Base-by-base conservation (phyloP, 2,113 vertebrate species). In the Pseudorhombus dupliciocellatus region DNA sequence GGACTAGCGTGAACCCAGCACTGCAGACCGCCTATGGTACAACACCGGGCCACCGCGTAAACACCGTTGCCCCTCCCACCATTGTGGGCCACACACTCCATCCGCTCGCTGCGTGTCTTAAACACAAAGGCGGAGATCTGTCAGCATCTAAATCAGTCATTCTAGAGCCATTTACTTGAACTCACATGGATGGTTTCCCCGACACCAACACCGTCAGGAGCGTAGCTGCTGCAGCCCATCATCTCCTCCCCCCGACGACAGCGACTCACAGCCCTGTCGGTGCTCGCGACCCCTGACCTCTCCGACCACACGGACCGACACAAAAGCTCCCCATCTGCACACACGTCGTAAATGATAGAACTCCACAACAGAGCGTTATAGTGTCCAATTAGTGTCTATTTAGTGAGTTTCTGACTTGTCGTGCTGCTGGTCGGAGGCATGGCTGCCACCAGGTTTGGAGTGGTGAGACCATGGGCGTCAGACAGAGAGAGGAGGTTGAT, bases 241-340 rank as follows among this genome's bases (percentile, higher is more conserved):
- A 94, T 93, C 86, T 94, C 93, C 88, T 98, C 96, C 0, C 85
- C 66, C 0, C 14, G 1, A 2, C 90, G 84, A 1, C 96, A 97
- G 75, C 7, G 90, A 48, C 87, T 93, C 48, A 72, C 12, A 0
- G 89, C 91, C 0, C n/a, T 80, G 68, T 93, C 85, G 0, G 2
- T 61, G 2, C 24, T 7, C 0, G 52, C 37, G 12, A 70, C 85
- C 6, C 87, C 93, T 0, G 95, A 96, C 86, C 52, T 90, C 0
- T 87, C 88, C 0, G 96, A 97, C 96, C 97, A 97, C 89, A 95
- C 94, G 0, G 95, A 95, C 63, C 96, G 94, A 77, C 96, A 97
- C 20, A 94, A 79, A 30, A 97, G 92, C 75, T 84, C 91, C 63
- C 77, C 78, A 0, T 77, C 95, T 94, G 82, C 55, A 8, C 18